phyloP scores from a whole-genome alignment of 2,888 invertebrate species.

The Hyposoter didymator region DNA sequence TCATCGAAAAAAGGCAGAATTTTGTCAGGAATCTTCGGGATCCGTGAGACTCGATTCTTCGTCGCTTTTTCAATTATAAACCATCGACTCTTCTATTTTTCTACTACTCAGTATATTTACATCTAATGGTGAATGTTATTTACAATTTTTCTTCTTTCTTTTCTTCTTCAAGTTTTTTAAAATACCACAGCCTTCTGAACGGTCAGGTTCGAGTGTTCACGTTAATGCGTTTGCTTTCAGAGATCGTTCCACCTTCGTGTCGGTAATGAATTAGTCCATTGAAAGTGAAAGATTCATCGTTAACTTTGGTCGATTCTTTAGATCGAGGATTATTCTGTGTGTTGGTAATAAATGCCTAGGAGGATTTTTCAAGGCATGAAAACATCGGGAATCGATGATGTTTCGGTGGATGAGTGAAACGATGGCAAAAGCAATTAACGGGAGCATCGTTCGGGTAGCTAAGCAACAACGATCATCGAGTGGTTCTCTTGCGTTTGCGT shows the following conservation, averaged over 20 bases:
- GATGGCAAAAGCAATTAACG: conserved; percentile 43
- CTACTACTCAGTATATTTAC: conserved; percentile 33
- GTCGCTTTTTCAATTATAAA: background rate
- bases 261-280: background rate
- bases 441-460: conserved; percentile 56
- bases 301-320: background rate
- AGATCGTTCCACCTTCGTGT: background rate
- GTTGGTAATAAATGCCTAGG: background rate
- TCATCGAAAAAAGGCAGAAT: background rate
- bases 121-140: conserved; percentile 8
- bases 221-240: conserved; percentile 48
- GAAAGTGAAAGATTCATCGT: background rate
- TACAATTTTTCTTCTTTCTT: conserved; percentile 34
- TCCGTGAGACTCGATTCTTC: background rate
- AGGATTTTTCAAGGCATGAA: background rate
- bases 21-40: background rate
- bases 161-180: conserved; percentile 52
- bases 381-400: background rate
- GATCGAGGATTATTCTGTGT: background rate
- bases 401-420: background rate
- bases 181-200: conserved; percentile 73
- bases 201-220: conserved; percentile 68
- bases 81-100: background rate
- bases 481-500: conserved; percentile 78
- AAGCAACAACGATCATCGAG: conserved; percentile 78